phyloP scores from a whole-genome alignment of 1,140 invertebrate species.

The Scaptomyza pallida region DNA sequence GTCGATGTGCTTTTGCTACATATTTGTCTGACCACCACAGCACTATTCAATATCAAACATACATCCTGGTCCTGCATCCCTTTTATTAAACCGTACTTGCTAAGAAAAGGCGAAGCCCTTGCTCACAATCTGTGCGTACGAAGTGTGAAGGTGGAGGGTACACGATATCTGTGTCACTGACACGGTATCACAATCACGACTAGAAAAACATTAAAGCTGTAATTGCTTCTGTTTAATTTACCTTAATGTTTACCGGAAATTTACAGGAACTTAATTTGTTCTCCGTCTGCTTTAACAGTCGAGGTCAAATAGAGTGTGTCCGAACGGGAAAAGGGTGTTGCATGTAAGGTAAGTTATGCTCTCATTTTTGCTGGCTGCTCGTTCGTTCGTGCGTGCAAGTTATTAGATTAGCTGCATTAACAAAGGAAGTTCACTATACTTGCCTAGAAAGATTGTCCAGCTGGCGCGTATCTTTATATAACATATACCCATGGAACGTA shows the following conservation, averaged over 20 bases:
- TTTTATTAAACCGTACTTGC: too few species aligned
- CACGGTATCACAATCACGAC: slow-evolving; percentile 56
- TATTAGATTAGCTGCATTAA: slow-evolving; percentile 63
- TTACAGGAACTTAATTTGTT: slow-evolving; percentile 80
- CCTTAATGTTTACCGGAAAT: slow-evolving; percentile 73
- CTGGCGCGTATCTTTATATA: background rate
- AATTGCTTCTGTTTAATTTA: slow-evolving; percentile 81
- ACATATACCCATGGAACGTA: background rate
- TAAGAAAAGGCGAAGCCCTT: background rate
- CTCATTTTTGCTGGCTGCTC: slow-evolving; percentile 27
- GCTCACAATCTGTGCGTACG: too few species aligned
- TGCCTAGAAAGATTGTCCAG: background rate
- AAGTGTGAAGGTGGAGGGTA: background rate
- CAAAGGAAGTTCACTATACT: slow-evolving; percentile 34
- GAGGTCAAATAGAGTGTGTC: background rate
- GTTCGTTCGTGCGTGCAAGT: slow-evolving; percentile 64
- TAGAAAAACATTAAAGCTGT: slow-evolving; percentile 61
- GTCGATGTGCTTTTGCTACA: too few species aligned
- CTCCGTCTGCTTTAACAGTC: slow-evolving; percentile 22
- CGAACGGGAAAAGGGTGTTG: slow-evolving; percentile 26
- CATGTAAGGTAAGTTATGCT: background rate
- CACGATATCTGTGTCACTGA: slow-evolving; percentile 29
- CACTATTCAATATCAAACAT: too few species aligned
- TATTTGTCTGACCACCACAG: too few species aligned
- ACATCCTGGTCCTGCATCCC: too few species aligned